Conservation (phyloP, 2,888 invertebrate species). For the Epinotia nisella region DNA sequence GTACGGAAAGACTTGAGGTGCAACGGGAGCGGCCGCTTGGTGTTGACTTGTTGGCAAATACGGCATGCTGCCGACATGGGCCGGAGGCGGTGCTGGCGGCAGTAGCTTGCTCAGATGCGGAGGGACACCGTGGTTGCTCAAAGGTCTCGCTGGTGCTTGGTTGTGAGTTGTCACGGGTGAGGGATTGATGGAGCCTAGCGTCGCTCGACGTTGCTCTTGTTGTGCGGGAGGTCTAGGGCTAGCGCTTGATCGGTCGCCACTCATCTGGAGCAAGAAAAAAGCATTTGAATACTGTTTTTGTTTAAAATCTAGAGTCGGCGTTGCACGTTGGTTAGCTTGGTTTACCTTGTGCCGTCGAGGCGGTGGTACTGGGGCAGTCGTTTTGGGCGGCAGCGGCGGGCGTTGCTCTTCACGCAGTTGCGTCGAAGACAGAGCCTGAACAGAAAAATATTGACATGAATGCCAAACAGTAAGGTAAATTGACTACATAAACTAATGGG, state of each 20-base stretch:
- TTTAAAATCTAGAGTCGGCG: neutral
- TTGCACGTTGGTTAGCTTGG: neutral
- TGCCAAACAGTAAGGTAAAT: neutral
- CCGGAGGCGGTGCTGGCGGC: conserved; percentile 49
- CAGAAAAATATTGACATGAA: neutral
- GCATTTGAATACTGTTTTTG: neutral
- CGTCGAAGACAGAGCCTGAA: conserved; percentile 68
- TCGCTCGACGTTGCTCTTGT: conserved; percentile 67
- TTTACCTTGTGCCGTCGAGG: conserved; percentile 79
- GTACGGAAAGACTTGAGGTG: conserved; percentile 54
- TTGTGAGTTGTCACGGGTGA: conserved; percentile 43
- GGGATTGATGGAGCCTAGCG: conserved; percentile 57
- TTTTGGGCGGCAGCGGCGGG: conserved; percentile 80
- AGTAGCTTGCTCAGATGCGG: conserved; percentile 60
- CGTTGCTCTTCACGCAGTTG: conserved; percentile 75
- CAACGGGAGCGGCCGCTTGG: conserved; percentile 53
- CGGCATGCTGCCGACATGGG: conserved; percentile 73
- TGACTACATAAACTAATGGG: neutral
- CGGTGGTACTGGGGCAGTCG: conserved; percentile 77
- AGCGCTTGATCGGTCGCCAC: conserved; percentile 69
- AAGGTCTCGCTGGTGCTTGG: conserved; percentile 49
- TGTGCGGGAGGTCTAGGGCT: conserved; percentile 67
- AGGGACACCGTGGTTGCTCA: conserved; percentile 58
- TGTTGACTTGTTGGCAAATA: conserved; percentile 66
- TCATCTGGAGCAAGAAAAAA: conserved; percentile 53